A percentile compares a stretch with the other conserved stretches of the same genome.
Conservation (phyloP, 2,888 invertebrate species). For the Myathropa florea region DNA sequence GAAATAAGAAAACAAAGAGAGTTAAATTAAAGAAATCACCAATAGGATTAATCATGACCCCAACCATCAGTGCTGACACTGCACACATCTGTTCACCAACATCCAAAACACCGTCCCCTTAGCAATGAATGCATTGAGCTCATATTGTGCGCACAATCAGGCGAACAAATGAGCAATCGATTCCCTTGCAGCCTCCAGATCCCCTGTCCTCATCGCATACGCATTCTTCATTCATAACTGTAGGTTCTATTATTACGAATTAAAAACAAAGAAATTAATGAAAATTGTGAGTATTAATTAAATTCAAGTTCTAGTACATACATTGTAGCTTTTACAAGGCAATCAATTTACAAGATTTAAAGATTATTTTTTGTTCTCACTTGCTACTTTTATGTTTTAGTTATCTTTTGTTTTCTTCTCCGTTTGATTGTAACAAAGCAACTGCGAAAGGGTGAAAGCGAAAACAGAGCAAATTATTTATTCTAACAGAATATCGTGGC, state of each 20-base stretch:
- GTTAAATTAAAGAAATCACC: slow-evolving; percentile 29
- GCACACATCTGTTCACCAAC: slow-evolving; percentile 5
- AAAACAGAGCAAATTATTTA: background rate
- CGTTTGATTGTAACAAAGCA: background rate
- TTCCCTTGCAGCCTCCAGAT: slow-evolving; percentile 26
- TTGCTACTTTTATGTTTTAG: background rate
- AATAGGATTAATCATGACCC: slow-evolving; percentile 37
- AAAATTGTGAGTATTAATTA: slow-evolving; percentile 65
- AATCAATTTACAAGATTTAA: background rate
- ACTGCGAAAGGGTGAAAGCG: background rate
- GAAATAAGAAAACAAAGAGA: slow-evolving; percentile 28
- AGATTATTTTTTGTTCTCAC: background rate
- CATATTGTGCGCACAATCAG: slow-evolving; percentile 3
- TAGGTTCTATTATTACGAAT: slow-evolving; percentile 56
- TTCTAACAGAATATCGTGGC: background rate
- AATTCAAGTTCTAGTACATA: slow-evolving; percentile 12
- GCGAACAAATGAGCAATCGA: background rate
- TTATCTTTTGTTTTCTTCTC: background rate
- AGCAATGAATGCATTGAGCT: slow-evolving; percentile 3
- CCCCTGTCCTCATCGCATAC: slow-evolving; percentile 28
- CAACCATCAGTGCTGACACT: slow-evolving; percentile 13
- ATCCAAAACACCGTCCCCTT: slow-evolving; percentile 23
- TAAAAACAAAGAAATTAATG: slow-evolving; percentile 32
- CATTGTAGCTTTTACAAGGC: slow-evolving; percentile 22
- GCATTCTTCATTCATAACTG: slow-evolving; percentile 33